phyloP scores from a whole-genome alignment of 2,797 vertebrate species.

The Sciurus carolinensis region DNA sequence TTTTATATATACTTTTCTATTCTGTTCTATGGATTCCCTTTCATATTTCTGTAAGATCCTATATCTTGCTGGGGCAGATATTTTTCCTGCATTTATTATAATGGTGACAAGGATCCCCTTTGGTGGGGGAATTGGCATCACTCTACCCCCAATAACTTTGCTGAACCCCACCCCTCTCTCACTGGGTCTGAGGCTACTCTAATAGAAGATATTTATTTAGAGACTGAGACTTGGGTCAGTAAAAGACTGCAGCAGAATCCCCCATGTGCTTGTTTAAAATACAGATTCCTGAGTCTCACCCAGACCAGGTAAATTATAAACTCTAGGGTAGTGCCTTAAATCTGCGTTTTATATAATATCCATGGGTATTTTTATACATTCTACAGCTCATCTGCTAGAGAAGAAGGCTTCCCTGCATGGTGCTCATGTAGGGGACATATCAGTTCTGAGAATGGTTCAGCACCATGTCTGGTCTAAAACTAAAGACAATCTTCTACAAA shows the following conservation, averaged over 20 bases:
- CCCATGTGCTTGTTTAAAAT: neutral
- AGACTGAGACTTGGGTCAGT: too few relatives aligned
- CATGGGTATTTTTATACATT: neutral
- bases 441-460: neutral
- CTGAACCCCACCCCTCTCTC: too few relatives aligned
- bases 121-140: neutral
- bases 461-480: neutral
- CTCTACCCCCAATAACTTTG: neutral
- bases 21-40: neutral
- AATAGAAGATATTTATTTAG: too few relatives aligned
- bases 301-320: neutral
- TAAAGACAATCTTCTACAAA: neutral
- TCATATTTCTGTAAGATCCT: slow-evolving; percentile 12
- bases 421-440: neutral
- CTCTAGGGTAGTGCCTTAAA: neutral
- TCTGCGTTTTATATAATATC: neutral
- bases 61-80: neutral
- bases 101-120: neutral
- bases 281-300: neutral
- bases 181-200: too few relatives aligned
- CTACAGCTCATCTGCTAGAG: neutral
- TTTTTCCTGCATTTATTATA: neutral
- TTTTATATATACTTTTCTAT: neutral
- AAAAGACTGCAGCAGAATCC: neutral
- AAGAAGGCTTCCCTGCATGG: neutral